Conservation (phyloP, 2,888 invertebrate genomes). For the Allygus modestus region DNA sequence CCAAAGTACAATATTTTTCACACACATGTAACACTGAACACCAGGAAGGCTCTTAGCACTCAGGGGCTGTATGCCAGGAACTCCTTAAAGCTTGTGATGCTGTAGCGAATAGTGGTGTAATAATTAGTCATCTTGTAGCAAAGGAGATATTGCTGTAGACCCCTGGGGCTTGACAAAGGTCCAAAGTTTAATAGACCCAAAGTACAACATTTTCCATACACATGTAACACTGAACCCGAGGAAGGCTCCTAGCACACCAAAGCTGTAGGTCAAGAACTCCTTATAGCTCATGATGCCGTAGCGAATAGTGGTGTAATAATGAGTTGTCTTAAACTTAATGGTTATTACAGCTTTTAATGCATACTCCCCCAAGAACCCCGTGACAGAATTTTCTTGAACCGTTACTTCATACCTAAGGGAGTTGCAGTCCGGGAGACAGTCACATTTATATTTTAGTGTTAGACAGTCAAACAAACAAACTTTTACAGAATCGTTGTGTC, state of each 20-base stretch:
- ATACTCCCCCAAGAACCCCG: too few species aligned
- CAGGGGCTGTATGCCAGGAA: too few species aligned
- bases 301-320: slow-evolving; percentile 4
- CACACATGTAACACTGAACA: too few species aligned
- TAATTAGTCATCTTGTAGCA: too few species aligned
- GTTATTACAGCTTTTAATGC: neutral
- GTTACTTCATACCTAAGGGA: neutral
- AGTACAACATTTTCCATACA: neutral
- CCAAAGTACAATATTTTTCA: too few species aligned
- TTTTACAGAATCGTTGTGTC: neutral
- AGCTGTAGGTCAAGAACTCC: neutral
- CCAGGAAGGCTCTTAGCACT: too few species aligned
- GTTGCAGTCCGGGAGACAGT: slow-evolving; percentile 5
- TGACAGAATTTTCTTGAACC: too few species aligned
- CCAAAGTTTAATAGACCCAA: neutral
- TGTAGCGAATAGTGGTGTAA: too few species aligned
- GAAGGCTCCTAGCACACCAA: neutral
- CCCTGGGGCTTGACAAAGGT: too few species aligned
- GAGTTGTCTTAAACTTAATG: too few species aligned
- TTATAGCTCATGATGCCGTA: slow-evolving; percentile 8
- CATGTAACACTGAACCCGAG: neutral
- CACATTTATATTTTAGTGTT: neutral
- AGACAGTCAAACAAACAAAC: neutral
- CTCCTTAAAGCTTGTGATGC: too few species aligned
- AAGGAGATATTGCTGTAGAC: too few species aligned